A percentile compares a stretch with the other conserved stretches of the same genome.
Evolutionary conservation across 1,140 invertebrate genomes (phyloP).

Genomic region (Tetramorium alpestre): DNA sequence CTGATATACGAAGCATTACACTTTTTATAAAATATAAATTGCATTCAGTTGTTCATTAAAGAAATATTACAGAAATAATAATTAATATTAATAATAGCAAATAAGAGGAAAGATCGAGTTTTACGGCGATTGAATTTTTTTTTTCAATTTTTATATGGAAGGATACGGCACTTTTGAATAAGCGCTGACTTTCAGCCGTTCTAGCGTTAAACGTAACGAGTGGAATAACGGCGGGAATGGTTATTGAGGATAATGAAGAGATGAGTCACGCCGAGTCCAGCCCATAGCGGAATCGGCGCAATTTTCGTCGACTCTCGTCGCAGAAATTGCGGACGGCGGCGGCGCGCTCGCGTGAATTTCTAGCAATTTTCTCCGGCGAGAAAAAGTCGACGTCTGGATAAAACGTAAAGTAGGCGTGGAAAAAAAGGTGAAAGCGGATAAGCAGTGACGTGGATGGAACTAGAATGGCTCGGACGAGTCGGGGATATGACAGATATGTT

Average conservation of each 20-base stretch:
- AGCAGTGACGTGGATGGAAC: constrained; percentile 56
- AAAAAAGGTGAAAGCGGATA: constrained; percentile 65
- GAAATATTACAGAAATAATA: neutral
- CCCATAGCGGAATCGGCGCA: constrained; percentile 31
- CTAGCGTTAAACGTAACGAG: constrained; percentile 40
- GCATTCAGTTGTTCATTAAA: too few species aligned
- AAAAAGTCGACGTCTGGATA: constrained; percentile 44
- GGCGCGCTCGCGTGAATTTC: constrained; percentile 51
- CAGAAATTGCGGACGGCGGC: constrained; percentile 59
- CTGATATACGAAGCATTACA: neutral
- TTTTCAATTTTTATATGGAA: neutral
- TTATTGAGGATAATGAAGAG: constrained; percentile 52
- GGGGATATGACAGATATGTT: constrained; percentile 74
- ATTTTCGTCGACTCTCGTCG: constrained; percentile 55
- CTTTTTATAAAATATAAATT: neutral
- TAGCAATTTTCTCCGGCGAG: constrained; percentile 62
- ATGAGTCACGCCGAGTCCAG: constrained; percentile 29
- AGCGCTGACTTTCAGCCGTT: neutral
- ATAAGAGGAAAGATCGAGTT: neutral
- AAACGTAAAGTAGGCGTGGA: constrained; percentile 66
- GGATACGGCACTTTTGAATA: neutral
- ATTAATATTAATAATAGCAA: neutral
- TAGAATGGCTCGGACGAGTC: constrained; percentile 66
- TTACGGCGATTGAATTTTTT: neutral
- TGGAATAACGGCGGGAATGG: constrained; percentile 22